These are phyloP conservation scores for Notothenia coriiceps DNA, from an alignment of 2,113 vertebrate species.

Conservation along the genomic window DNA sequence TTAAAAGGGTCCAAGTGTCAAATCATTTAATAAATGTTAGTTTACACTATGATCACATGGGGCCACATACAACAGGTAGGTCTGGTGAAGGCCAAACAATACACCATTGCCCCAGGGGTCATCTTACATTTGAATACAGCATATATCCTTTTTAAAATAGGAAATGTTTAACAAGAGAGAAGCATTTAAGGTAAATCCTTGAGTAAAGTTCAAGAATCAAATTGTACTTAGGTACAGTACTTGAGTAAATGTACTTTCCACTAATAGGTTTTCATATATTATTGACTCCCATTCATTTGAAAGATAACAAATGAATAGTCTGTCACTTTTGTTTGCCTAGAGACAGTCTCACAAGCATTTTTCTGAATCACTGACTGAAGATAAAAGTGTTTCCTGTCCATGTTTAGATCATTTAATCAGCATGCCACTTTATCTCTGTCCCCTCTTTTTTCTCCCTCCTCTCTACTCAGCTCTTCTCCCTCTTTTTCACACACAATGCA, in stretches of 20 bases:
- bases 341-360: slow-evolving; percentile 1
- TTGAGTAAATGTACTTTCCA: not conserved
- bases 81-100: too few relatives aligned
- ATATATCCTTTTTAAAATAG: not conserved
- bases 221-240: not conserved
- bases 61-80: too few relatives aligned
- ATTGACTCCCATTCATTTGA: not conserved
- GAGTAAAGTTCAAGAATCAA: not conserved
- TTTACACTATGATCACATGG: not conserved
- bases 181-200: not conserved
- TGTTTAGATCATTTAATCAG: slow-evolving; percentile 27
- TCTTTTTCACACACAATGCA: slow-evolving; percentile 63
- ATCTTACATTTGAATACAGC: not conserved
- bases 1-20: too few relatives aligned
- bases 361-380: slow-evolving; percentile 16
- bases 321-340: slow-evolving; percentile 1
- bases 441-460: not conserved
- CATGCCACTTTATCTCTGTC: slow-evolving; percentile 21
- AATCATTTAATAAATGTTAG: not conserved
- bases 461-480: slow-evolving; percentile 44
- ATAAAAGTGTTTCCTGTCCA: slow-evolving; percentile 32
- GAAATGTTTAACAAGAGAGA: not conserved
- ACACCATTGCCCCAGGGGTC: not conserved
- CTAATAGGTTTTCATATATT: not conserved
- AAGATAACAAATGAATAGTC: not conserved